Conservation (phyloP, 2,797 vertebrate species). For the Cuniculus paca region DNA sequence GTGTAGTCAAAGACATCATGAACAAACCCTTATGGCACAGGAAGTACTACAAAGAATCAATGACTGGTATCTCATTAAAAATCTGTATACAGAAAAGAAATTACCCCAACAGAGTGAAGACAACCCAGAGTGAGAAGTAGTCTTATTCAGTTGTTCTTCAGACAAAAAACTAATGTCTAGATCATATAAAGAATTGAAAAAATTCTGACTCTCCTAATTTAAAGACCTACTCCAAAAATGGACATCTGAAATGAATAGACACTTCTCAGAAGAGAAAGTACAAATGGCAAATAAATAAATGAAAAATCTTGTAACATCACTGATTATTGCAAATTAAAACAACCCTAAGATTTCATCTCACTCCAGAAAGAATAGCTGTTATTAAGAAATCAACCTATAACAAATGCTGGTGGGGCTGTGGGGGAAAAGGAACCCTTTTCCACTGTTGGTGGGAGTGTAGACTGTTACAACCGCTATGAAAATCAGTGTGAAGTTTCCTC, state of each 20-base stretch:
- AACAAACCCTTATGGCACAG: not conserved
- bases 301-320: not conserved
- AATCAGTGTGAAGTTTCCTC: not conserved
- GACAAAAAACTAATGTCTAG: not conserved
- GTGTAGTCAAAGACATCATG: not conserved
- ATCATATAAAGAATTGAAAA: not conserved
- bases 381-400: not conserved
- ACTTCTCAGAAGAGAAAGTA: not conserved
- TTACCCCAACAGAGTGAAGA: not conserved
- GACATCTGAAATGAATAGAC: not conserved
- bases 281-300: not conserved
- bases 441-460: not conserved
- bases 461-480: not conserved
- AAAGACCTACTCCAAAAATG: not conserved
- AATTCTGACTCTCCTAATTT: not conserved
- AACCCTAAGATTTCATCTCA: not conserved
- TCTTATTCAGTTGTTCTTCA: not conserved
- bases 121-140: not conserved
- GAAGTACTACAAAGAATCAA: not conserved
- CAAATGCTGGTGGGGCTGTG: not conserved
- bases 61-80: not conserved
- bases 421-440: not conserved
- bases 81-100: not conserved
- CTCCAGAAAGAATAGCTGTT: not conserved
- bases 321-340: not conserved